These are phyloP conservation scores for Machimus atricapillus DNA, from an alignment of 2,888 invertebrate genomes.

Conservation along the genomic window DNA sequence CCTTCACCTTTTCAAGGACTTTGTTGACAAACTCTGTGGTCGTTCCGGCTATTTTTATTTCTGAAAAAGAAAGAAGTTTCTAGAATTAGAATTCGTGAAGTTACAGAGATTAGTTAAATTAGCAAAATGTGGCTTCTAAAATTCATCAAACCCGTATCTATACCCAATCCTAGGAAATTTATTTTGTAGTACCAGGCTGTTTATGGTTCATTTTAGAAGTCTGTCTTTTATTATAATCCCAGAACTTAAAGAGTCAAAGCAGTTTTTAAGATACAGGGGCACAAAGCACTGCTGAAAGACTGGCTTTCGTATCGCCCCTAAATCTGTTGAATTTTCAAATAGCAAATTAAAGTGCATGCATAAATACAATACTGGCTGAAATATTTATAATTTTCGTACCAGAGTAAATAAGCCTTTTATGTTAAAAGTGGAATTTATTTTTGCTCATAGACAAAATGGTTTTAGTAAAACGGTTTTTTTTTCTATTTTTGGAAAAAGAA, in stretches of 20 bases:
- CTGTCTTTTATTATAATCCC: neutral
- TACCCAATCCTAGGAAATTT: neutral
- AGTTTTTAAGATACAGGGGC: neutral
- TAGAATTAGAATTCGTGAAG: neutral
- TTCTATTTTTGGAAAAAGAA: too few relatives aligned
- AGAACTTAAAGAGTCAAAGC: neutral
- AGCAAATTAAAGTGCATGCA: too few relatives aligned
- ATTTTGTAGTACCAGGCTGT: neutral
- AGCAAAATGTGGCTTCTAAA: neutral
- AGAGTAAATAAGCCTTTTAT: too few relatives aligned
- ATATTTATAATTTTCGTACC: too few relatives aligned
- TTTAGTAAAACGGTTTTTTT: too few relatives aligned
- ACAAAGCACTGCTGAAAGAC: too few relatives aligned
- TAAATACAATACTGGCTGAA: too few relatives aligned
- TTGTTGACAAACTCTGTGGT: constrained; percentile 94
- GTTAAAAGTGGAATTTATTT: too few relatives aligned
- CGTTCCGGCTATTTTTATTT: constrained; percentile 85
- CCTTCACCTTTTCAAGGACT: constrained; percentile 85
- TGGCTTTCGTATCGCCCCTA: too few relatives aligned
- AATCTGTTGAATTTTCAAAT: too few relatives aligned
- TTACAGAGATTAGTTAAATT: neutral
- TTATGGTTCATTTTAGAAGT: neutral
- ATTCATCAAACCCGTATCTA: neutral
- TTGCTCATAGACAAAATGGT: too few relatives aligned
- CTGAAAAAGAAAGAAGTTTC: constrained; percentile 60